These are phyloP conservation scores for Hartigia nigra DNA, from an alignment of 2,888 invertebrate species.

Conservation along the genomic window DNA sequence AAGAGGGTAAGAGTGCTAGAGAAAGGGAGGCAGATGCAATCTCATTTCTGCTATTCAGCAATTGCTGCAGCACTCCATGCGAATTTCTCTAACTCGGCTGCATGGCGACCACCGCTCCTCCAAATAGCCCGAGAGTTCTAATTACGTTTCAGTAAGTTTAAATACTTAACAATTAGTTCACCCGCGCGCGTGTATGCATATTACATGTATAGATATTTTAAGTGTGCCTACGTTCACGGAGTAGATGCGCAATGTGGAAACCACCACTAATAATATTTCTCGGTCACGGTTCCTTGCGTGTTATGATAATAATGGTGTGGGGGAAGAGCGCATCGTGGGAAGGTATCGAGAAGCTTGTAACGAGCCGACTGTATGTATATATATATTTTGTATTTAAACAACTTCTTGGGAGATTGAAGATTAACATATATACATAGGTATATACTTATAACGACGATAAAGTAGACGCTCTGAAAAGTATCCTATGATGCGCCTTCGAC, in stretches of 20 bases:
- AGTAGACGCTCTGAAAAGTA: neutral
- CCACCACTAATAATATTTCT: neutral
- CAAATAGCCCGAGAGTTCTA: conserved; percentile 42
- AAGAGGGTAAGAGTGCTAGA: neutral
- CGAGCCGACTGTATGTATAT: neutral
- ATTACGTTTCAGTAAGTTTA: conserved; percentile 46
- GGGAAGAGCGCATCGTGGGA: neutral
- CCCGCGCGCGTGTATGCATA: neutral
- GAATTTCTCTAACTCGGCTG: neutral
- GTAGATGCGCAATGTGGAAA: neutral
- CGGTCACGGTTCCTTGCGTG: neutral
- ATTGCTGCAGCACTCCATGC: neutral
- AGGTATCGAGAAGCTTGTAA: neutral
- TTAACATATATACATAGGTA: neutral
- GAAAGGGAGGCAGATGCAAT: neutral
- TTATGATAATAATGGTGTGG: neutral
- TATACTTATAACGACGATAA: neutral
- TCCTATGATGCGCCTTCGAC: neutral
- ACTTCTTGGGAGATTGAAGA: neutral
- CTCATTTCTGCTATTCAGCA: neutral
- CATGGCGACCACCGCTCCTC: conserved; percentile 28
- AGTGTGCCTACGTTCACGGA: neutral
- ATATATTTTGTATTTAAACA: neutral
- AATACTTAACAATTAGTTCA: conserved; percentile 46
- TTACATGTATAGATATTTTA: neutral